Evolutionary conservation across 2,797 vertebrate species (phyloP).

Genomic region (Lacerta agilis): DNA sequence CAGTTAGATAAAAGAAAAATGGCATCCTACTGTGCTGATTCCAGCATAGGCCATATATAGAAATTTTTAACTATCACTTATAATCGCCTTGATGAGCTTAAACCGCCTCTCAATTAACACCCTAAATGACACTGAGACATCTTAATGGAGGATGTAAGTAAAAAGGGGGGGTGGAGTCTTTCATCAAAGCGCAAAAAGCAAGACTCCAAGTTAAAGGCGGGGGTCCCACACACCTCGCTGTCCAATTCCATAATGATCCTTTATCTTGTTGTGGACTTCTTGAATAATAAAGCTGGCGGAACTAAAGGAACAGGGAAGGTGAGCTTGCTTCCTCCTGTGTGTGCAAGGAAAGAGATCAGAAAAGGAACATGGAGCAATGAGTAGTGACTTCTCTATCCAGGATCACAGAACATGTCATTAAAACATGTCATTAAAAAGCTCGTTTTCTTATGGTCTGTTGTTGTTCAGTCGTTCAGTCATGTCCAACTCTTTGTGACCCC

Average conservation of each 20-base stretch:
- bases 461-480: no score
- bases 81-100: slow-evolving; percentile 96
- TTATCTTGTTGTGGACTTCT: slow-evolving; percentile 51
- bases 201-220: slow-evolving; percentile 56
- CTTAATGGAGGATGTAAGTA: slow-evolving; percentile 92
- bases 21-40: slow-evolving; percentile 87
- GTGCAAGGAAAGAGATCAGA: neutral
- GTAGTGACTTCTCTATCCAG: neutral
- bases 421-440: neutral
- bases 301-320: neutral
- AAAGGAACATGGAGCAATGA: neutral
- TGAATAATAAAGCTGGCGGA: neutral
- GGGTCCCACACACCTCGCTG: slow-evolving; percentile 55
- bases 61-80: slow-evolving; percentile 94
- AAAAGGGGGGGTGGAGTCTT: slow-evolving; percentile 81
- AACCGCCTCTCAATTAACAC: slow-evolving; percentile 96
- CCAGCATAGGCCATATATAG: slow-evolving; percentile 91
- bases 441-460: neutral
- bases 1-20: slow-evolving; percentile 92
- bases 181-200: slow-evolving; percentile 81
- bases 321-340: neutral
- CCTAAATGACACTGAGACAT: slow-evolving; percentile 90
- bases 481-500: no score
- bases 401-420: no score
- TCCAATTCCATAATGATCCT: slow-evolving; percentile 56